phyloP scores from a whole-genome alignment of 2,113 vertebrate species.

The Bujurquina vittata region DNA sequence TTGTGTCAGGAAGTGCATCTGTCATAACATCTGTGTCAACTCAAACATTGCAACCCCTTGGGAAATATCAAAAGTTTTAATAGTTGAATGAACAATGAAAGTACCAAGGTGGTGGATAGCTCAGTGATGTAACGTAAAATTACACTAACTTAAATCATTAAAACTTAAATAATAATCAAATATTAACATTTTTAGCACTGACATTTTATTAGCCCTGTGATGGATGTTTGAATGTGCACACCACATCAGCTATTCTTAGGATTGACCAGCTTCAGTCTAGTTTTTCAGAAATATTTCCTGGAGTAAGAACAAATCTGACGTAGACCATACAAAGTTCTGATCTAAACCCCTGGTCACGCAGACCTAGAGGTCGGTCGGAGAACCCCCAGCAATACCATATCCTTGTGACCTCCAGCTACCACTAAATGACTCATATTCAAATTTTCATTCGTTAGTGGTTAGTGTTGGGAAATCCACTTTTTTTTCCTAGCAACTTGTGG shows the following conservation, averaged over 20 bases:
- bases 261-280: not conserved
- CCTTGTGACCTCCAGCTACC: not conserved
- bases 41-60: not conserved
- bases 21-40: not conserved
- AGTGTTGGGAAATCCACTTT: not conserved
- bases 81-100: not conserved
- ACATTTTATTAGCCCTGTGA: not conserved
- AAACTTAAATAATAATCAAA: not conserved
- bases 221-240: not conserved
- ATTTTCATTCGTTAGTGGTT: fast-evolving
- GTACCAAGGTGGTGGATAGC: not conserved
- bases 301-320: not conserved
- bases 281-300: not conserved
- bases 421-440: not conserved
- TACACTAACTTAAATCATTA: not conserved
- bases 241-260: not conserved
- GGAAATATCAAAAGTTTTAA: not conserved
- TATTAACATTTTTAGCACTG: not conserved
- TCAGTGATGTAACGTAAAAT: not conserved
- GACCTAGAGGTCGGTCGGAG: not conserved
- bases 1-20: not conserved
- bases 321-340: not conserved
- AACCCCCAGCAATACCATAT: not conserved
- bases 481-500: not conserved
- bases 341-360: not conserved